Conservation (phyloP, 1,140 invertebrate genomes). For the Idris sp. region DNA sequence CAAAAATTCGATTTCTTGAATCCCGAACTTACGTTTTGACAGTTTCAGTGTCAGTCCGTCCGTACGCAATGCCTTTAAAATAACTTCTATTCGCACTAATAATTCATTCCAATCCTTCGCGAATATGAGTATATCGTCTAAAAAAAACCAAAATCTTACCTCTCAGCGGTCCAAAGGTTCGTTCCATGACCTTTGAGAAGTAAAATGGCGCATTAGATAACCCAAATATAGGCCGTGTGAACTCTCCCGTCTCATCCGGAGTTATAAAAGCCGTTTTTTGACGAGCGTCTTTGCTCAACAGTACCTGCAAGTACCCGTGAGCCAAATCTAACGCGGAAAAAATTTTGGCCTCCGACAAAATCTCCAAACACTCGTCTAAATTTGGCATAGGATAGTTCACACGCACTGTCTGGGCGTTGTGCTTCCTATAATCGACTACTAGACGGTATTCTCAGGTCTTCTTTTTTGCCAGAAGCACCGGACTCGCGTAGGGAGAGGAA, state of each 20-base stretch:
- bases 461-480: not conserved
- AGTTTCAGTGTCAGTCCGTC: not conserved
- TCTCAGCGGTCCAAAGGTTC: not conserved
- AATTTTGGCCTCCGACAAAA: not conserved
- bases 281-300: not conserved
- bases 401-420: not conserved
- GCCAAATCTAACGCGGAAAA: constrained; percentile 1
- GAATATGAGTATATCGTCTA: constrained; percentile 1
- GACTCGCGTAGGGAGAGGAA: not conserved
- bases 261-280: constrained; percentile 1
- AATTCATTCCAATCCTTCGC: not conserved
- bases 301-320: constrained; percentile 2
- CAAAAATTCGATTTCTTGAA: not conserved
- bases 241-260: not conserved
- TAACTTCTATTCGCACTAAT: not conserved
- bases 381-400: not conserved
- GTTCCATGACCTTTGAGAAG: not conserved
- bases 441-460: not conserved
- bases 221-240: not conserved
- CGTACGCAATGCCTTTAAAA: not conserved
- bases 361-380: not conserved
- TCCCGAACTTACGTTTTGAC: not conserved
- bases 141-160: constrained; percentile 1
- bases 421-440: constrained; percentile 1
- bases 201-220: constrained; percentile 1